phyloP scores from a whole-genome alignment of 1,140 invertebrate species.

The Brachystomella parvula region DNA sequence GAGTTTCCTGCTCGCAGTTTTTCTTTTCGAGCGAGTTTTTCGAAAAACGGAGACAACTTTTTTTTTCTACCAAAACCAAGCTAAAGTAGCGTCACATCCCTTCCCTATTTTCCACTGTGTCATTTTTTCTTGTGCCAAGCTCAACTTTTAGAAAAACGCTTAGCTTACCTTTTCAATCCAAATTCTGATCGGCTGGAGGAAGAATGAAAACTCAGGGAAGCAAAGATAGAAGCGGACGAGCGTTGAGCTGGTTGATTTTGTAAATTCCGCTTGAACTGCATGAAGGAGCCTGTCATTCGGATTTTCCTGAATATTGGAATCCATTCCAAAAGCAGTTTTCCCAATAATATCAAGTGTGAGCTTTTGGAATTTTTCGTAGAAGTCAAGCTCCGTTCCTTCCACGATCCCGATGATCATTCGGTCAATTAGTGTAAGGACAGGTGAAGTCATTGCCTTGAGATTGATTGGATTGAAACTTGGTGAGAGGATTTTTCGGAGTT shows the following conservation, averaged over 20 bases:
- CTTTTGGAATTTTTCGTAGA: constrained; percentile 18
- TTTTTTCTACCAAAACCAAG: too few relatives aligned
- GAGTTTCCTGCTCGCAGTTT: too few relatives aligned
- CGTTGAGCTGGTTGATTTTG: constrained; percentile 11
- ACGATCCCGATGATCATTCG: not conserved
- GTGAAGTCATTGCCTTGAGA: constrained; percentile 7
- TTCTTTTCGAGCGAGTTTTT: too few relatives aligned
- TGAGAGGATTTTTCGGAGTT: constrained; percentile 1
- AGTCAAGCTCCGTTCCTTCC: constrained; percentile 6
- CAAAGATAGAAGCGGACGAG: constrained; percentile 20
- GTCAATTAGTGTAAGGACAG: not conserved
- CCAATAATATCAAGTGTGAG: constrained; percentile 28
- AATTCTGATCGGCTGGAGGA: constrained; percentile 15
- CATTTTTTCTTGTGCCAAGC: too few relatives aligned
- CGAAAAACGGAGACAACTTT: too few relatives aligned
- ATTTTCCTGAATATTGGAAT: constrained; percentile 20
- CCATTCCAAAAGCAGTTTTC: constrained; percentile 24
- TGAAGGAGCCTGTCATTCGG: constrained; percentile 13
- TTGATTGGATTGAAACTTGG: constrained; percentile 3
- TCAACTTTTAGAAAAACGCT: constrained; percentile 7
- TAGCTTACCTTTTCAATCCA: not conserved
- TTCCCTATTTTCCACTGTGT: too few relatives aligned
- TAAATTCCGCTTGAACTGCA: constrained; percentile 27
- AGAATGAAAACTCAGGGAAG: constrained; percentile 19
- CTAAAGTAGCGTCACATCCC: not conserved